Percentiles rank a stretch among this genome's conserved stretches.
Evolutionary conservation across 2,113 vertebrate species (phyloP).

Genomic region (Prunella himalayana): DNA sequence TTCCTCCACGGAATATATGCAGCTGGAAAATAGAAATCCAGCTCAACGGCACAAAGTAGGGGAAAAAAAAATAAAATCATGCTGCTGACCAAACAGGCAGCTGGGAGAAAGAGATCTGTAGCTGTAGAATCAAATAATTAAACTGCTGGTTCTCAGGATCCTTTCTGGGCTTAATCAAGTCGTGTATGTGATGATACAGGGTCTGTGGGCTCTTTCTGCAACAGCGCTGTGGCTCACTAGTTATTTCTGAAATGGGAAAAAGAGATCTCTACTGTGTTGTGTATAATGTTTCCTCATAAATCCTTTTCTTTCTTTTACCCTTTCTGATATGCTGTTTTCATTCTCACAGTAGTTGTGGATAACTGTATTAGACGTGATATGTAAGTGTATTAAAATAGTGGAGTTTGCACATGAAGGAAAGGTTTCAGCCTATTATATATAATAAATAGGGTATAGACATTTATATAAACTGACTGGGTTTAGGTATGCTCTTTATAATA

Average conservation of each 20-base stretch:
- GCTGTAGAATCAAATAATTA: not conserved
- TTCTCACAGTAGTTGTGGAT: not conserved
- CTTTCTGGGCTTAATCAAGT: not conserved
- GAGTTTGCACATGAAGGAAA: not conserved
- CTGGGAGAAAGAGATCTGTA: not conserved
- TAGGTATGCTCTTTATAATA: not conserved
- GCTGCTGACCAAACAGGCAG: slow-evolving; percentile 21
- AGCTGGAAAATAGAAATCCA: slow-evolving; percentile 71
- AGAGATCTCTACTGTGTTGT: not conserved
- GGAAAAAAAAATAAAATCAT: not conserved
- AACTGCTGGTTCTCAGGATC: not conserved
- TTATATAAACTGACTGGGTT: not conserved
- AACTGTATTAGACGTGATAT: not conserved
- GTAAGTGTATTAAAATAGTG: not conserved
- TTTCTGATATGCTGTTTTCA: not conserved
- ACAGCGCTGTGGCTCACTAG: not conserved
- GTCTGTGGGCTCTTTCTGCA: not conserved
- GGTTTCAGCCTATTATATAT: not conserved
- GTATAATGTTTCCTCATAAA: not conserved
- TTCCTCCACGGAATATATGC: slow-evolving; percentile 56
- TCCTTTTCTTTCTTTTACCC: not conserved
- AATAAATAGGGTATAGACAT: not conserved
- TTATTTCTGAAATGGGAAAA: not conserved
- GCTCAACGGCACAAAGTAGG: not conserved
- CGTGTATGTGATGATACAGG: accelerated